Base-by-base conservation (phyloP, 1,140 invertebrate genomes). In the Papilio aristodemus region DNA sequence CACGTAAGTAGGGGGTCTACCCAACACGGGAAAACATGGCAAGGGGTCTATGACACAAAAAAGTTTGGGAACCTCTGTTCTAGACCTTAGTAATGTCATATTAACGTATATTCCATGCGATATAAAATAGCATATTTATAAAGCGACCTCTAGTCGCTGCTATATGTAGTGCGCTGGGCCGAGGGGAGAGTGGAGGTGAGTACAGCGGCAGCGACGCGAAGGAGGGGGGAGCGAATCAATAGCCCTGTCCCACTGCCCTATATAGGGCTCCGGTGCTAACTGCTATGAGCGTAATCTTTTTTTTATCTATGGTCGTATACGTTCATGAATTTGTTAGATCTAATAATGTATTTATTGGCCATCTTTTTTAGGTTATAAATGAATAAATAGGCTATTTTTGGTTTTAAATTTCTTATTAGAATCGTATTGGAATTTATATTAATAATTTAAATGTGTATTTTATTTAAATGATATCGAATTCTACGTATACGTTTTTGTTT, bases 201-300 rank as follows among this genome's bases (percentile, higher is more conserved):
- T 17, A 13, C 8, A 6, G 13, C 11, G 36, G n/a, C n/a, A n/a
- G n/a, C n/a, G n/a, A n/a, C n/a, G n/a, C n/a, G n/a, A n/a, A n/a
- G 32, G 7, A 25, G n/a, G 36, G 14, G 9, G 13, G 17, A 14
- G 62, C 37, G 9, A 59, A 75, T 75, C 73, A 68, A 75, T 75
- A 74, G 43, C 70, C 73, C 66, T 67, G 73, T 25, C 25, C 73
- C 9, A 72, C 68, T 75, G 60, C 67, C 73, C 71, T 68, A 75
- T 66, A 62, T 60, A 64, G 46, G 62, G 38, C 13, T 36, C 10
- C 4, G 54, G 19, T 32, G 62, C 14, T 19, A 19, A 46, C 22
- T 38, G 58, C 38, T 37, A 25, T 57, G 36, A 13, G 27, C 50
- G 37, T 71, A 62, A 50, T 60, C 58, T n/a, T n/a, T 32, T 27